Conservation (phyloP, 2,797 vertebrate genomes). For the Anguilla obscura region DNA sequence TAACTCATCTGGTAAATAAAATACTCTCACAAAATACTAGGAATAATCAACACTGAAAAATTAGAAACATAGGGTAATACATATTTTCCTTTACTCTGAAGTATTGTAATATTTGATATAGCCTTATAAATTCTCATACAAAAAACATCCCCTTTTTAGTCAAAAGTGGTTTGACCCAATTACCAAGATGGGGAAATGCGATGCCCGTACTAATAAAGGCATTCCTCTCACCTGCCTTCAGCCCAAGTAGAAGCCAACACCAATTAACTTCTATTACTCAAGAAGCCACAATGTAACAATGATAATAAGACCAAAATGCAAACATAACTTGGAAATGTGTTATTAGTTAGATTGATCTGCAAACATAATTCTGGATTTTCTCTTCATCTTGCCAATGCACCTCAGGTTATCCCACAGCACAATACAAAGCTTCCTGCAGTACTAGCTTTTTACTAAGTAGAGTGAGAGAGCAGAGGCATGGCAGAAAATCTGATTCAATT, state of each 20-base stretch:
- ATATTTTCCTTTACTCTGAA: not conserved
- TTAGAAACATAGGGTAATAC: not conserved
- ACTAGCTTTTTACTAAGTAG: not conserved
- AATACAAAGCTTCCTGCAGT: not conserved
- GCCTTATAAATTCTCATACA: not conserved
- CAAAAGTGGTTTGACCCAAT: slow-evolving; percentile 1
- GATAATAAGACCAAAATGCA: not conserved
- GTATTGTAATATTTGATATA: not conserved
- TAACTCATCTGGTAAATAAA: not conserved
- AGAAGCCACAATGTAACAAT: not conserved
- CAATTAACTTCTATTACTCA: slow-evolving; percentile 14
- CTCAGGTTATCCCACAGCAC: not conserved
- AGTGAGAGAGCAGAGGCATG: not conserved
- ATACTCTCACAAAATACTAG: not conserved
- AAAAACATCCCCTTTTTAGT: not conserved
- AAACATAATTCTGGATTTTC: not conserved
- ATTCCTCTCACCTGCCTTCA: slow-evolving; percentile 13
- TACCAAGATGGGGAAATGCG: not conserved
- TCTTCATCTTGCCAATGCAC: too few relatives aligned
- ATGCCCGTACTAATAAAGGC: not conserved
- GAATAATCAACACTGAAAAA: not conserved
- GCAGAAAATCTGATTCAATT: not conserved
- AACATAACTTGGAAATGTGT: not conserved
- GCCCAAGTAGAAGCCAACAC: not conserved
- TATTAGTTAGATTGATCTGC: not conserved